Evolutionary conservation across 2,113 vertebrate genomes (phyloP), one percentile per base, ranked within the genome.

Genomic region (Neopipo cinnamomea): DNA sequence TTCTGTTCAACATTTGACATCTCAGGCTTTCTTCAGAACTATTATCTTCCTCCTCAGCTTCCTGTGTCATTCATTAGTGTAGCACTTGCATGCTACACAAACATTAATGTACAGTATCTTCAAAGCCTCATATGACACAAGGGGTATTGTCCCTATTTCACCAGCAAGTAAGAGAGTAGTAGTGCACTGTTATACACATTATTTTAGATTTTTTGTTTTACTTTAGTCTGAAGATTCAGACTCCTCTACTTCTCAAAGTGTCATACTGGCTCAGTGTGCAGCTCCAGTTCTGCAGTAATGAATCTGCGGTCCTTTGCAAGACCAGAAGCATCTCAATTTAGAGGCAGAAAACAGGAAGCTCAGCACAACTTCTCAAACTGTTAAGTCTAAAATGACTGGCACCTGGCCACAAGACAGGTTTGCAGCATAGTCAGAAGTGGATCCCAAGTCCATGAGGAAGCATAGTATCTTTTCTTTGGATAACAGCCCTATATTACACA

Each of bases 261-360:
- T 10, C 23, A 4, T 31, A 75, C 19, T 2, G 2, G 16, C n/a
- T 85, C 50, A 2, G 1, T 72, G 8, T 10, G 66, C 31, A 67
- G 13, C 55, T 78, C 59, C 30, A 74, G n/a, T 28, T 67, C 44
- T 47, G 25, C 31, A 89, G 19, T 19, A 73, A 55, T 28, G 18
- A 53, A 52, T 58, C 52, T 73, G 35, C 12, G 21, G 12, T 24
- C 44, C 41, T 86, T 30, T 56, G 46, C 30, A 83, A 88, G 53
- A 86, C 16, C 52, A 81, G 37, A 75, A 12, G 11, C 12, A 56
- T n/a, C 41, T 58, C 37, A 53, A 1, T 52, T 42, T n/a, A 73
- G 55, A 87, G 65, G 25, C 37, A 86, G 37, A 86, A 87, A 84
- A 89, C 39, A 78, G 74, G 77, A 95, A 95, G 53, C 31, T 82